These are phyloP conservation scores for Whitmania pigra DNA, from an alignment of 1,140 invertebrate genomes.

Conservation along the genomic window DNA sequence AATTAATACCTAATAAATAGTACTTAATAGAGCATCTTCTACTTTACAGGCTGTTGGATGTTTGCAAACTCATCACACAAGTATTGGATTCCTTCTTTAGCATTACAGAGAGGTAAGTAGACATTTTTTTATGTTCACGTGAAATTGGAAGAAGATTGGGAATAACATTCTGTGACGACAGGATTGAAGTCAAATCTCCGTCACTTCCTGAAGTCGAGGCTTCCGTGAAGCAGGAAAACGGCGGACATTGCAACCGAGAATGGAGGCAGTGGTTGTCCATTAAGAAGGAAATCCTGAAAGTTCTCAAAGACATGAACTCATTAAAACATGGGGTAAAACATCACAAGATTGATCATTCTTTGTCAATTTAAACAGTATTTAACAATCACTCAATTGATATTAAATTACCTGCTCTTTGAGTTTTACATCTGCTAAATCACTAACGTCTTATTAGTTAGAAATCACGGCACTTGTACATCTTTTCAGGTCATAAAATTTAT, in stretches of 20 bases:
- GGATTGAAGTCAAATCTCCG: no score
- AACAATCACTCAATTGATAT: no score
- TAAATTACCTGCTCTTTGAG: no score
- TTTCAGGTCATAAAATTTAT: constrained; percentile 58
- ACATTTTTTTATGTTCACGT: background rate
- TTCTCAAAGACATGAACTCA: constrained; percentile 1
- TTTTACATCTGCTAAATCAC: no score
- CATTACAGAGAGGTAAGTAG: constrained; percentile 3
- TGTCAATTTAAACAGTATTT: background rate
- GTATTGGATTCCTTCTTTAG: constrained; percentile 55
- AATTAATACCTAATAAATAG: no score
- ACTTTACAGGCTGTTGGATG: constrained; percentile 56
- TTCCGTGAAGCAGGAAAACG: background rate
- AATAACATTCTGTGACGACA: no score
- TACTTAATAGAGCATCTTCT: no score
- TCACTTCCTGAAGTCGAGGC: no score
- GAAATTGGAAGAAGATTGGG: no score
- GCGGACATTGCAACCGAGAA: background rate
- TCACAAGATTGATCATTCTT: background rate
- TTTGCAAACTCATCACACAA: constrained; percentile 59
- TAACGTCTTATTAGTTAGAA: no score
- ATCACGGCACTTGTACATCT: no score
- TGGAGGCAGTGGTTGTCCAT: background rate
- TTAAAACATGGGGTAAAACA: constrained; percentile 1
- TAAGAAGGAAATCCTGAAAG: constrained; percentile 9